A percentile compares a stretch with the other conserved stretches of the same genome.
Conservation (phyloP, 1,140 invertebrate species). For the Zaprionus camerounensis region DNA sequence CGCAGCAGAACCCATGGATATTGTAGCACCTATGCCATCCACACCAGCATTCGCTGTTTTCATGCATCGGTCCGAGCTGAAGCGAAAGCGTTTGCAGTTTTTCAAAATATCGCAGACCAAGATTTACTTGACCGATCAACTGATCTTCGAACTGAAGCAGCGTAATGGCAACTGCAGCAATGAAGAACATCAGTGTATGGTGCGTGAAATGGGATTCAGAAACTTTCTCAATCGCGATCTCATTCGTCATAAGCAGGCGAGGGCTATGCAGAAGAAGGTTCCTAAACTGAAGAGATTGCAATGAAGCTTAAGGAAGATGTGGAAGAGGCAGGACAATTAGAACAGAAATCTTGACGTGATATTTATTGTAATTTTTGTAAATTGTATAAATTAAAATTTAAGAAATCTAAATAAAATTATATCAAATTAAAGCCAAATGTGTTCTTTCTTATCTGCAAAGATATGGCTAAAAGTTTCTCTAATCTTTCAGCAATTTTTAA, state of each 20-base stretch:
- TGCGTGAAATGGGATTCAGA: slow-evolving; percentile 57
- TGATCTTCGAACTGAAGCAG: slow-evolving; percentile 56
- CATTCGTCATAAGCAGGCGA: slow-evolving; percentile 27
- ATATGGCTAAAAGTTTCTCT: too few species aligned
- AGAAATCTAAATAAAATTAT: too few species aligned
- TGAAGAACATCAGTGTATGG: slow-evolving; percentile 58
- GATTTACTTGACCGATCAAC: slow-evolving; percentile 52
- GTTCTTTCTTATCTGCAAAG: too few species aligned
- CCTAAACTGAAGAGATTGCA: slow-evolving; percentile 9
- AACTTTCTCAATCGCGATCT: background rate
- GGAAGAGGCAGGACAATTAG: too few species aligned
- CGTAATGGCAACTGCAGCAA: slow-evolving; percentile 35
- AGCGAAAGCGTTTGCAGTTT: slow-evolving; percentile 48
- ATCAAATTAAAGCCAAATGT: too few species aligned
- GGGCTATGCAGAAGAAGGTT: background rate
- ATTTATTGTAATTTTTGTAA: too few species aligned
- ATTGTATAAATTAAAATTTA: too few species aligned
- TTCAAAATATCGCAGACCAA: slow-evolving; percentile 55
- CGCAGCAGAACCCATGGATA: too few species aligned
- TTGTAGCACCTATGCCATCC: too few species aligned
- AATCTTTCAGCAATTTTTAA: too few species aligned
- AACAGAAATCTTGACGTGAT: too few species aligned
- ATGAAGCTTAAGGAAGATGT: accelerated
- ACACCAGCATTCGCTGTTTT: slow-evolving; percentile 37
- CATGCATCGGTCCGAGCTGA: slow-evolving; percentile 56